Evolutionary conservation across 2,888 invertebrate genomes (phyloP), one percentile per base, ranked within the genome.

Genomic region (Rugalucina vietnamica): DNA sequence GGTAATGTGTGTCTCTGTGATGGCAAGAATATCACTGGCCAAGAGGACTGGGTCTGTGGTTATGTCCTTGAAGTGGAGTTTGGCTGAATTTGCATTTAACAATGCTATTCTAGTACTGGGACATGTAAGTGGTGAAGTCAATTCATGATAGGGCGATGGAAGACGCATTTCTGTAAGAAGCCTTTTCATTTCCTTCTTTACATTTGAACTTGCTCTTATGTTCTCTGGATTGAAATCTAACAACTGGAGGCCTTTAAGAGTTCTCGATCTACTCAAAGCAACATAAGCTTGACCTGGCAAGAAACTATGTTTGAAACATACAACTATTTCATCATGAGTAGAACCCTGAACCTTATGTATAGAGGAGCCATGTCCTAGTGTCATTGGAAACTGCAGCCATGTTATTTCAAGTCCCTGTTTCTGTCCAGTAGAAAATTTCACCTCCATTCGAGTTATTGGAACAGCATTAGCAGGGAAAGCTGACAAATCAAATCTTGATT

Each of bases 321-420:
- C 83, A 24, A 82, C 83, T 37, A 86, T 65, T 57, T 82, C 72
- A 50, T 88, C 75, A 1, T 85, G 60, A 37, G 86, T 75, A 29
- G 75, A 57, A 4, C 88, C 89, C 57, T 88, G 88, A 3, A 85
- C 86, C 75, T 89, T 88, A 49, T 88, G 88, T 39, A 86, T 84
- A 24, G 86, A 88, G 43, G 79, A 43, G 27, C 27, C 81, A 71
- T 54, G 72, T 32, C 57, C n/a, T 21, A 81, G 37, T 54, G 29
- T 69, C 8, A 81, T 29, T 37, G 81, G 81, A 39, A 81, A 81
- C 60, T 82, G 79, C 27, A 34, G 49, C 54, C 75, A 27, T 4
- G 4, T 74, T 39, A 57, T 36, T 29, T 43, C 60, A 84, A 4
- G 84, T 86, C 50, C 69, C 86, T 36, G 81, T 37, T 50, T 65